Percentiles rank a stretch among this genome's conserved stretches.
These are phyloP conservation scores for Notodonta ziczac DNA, from an alignment of 2,888 invertebrate genomes.

Conservation along the genomic window DNA sequence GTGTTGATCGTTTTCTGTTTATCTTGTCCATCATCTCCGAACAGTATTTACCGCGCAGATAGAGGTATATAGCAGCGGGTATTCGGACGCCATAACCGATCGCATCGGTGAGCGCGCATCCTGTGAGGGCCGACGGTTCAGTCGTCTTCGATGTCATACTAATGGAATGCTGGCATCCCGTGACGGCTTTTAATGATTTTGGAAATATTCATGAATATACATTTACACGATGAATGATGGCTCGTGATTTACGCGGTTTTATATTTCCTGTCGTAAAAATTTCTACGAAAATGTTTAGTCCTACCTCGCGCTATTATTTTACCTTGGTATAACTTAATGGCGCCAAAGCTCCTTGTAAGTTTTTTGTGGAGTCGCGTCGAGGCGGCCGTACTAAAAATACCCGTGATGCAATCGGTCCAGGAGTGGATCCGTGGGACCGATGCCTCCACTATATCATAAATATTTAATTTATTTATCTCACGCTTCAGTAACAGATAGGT, in stretches of 20 bases:
- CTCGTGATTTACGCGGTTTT: neutral
- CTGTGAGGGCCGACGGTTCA: constrained; percentile 58
- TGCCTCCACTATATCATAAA: constrained; percentile 67
- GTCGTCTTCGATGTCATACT: constrained; percentile 41
- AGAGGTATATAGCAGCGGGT: constrained; percentile 49
- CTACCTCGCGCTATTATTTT: constrained; percentile 36
- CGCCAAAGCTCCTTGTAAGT: constrained; percentile 72
- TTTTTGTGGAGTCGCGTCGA: constrained; percentile 73
- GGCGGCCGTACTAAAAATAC: constrained; percentile 74
- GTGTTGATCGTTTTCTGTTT: constrained; percentile 69
- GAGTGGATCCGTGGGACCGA: constrained; percentile 64
- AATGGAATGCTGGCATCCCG: constrained; percentile 42
- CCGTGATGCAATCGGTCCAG: constrained; percentile 67
- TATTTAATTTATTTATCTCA: constrained; percentile 77
- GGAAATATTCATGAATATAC: neutral
- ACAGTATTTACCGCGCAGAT: constrained; percentile 65
- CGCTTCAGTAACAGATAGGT: constrained; percentile 54
- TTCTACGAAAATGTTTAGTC: neutral
- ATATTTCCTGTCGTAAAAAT: constrained; percentile 4
- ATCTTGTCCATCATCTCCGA: constrained; percentile 78
- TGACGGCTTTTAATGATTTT: constrained; percentile 14
- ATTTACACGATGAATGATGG: constrained; percentile 2
- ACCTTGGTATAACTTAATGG: constrained; percentile 57
- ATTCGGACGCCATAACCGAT: constrained; percentile 68
- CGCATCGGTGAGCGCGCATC: constrained; percentile 71